phyloP scores from a whole-genome alignment of 2,113 vertebrate species.

The Atrichornis clamosus region DNA sequence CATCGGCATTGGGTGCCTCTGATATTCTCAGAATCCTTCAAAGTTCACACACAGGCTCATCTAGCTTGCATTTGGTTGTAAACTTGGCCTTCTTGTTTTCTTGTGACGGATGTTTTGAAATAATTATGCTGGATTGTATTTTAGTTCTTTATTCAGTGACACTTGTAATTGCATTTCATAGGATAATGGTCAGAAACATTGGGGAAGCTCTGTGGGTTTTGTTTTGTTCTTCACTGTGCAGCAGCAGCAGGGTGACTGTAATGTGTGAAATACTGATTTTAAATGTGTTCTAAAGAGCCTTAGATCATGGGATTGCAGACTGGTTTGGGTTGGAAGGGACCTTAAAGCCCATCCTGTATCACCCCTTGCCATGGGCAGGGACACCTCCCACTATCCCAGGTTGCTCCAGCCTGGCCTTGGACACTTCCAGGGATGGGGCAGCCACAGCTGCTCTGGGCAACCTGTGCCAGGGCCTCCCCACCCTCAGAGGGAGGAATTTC shows the following conservation, averaged over 20 bases:
- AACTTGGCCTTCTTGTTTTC: neutral
- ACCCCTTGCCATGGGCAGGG: neutral
- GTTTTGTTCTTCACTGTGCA: neutral
- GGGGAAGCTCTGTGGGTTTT: neutral
- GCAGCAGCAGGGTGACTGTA: neutral
- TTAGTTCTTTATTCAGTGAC: neutral
- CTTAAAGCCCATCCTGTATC: neutral
- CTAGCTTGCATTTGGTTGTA: neutral
- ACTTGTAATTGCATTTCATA: neutral
- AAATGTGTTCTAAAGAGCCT: fast-evolving
- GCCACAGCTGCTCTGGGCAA: neutral
- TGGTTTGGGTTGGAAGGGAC: neutral
- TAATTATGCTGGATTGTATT: neutral
- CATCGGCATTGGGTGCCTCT: neutral
- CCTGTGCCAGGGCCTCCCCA: neutral
- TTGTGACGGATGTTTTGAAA: neutral
- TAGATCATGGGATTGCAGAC: neutral
- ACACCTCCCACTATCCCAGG: neutral
- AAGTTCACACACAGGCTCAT: neutral
- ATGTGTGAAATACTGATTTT: neutral
- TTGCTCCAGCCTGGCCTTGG: neutral
- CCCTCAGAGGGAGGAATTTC: neutral
- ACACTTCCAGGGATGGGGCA: neutral
- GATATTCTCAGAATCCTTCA: neutral
- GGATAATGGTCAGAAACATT: neutral